Percentiles rank a stretch among this genome's conserved stretches.
Evolutionary conservation across 92 coral and sea anemone genomes (phyloP).

Genomic region (Galaxea fascicularis): DNA sequence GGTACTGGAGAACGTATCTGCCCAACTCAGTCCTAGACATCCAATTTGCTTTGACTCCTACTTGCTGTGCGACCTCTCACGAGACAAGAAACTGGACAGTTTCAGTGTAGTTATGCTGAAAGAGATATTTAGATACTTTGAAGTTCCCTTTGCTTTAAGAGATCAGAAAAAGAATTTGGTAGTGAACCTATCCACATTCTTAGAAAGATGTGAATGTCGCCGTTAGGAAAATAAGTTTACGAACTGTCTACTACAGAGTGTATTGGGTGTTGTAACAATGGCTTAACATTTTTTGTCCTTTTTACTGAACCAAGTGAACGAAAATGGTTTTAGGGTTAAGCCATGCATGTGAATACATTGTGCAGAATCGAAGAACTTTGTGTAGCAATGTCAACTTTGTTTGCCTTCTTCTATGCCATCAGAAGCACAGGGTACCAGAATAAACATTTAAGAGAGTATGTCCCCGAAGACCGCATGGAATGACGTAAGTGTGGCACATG

Average conservation of each 20-base stretch:
- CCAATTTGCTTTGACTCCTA: constrained; percentile 53
- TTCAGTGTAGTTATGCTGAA: constrained; percentile 60
- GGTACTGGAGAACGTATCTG: constrained; percentile 30
- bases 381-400: too few species aligned
- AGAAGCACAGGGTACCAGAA: too few species aligned
- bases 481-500: too few species aligned
- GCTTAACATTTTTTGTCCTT: too few species aligned
- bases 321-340: too few species aligned
- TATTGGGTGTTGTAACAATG: too few species aligned
- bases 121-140: constrained; percentile 49
- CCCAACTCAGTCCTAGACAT: constrained; percentile 54
- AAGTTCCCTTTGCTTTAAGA: constrained; percentile 36
- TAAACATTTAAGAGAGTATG: too few species aligned
- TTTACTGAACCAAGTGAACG: too few species aligned
- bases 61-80: constrained; percentile 40
- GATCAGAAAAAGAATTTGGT: constrained; percentile 48
- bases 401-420: too few species aligned
- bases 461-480: too few species aligned
- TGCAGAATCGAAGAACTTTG: too few species aligned
- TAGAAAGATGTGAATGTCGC: constrained; percentile 21
- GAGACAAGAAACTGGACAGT: constrained; percentile 35
- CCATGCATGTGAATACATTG: too few species aligned
- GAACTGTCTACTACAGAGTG: neutral
- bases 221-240: constrained; percentile 14
- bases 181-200: constrained; percentile 14